These are phyloP conservation scores for Synaphobranchus kaupii DNA, from an alignment of 2,797 vertebrate species.

Conservation along the genomic window DNA sequence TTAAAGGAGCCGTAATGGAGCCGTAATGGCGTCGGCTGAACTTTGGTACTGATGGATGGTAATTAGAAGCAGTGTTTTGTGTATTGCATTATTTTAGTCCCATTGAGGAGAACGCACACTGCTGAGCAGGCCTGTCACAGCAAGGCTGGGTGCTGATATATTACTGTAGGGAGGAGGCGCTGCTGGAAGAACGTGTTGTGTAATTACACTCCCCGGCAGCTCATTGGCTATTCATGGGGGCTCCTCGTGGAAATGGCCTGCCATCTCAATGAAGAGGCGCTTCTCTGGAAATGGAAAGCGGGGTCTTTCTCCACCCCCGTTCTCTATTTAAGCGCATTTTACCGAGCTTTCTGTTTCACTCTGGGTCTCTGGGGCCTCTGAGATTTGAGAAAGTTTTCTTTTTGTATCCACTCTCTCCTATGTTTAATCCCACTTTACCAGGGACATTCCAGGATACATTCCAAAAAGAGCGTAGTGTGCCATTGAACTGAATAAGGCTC, in stretches of 20 bases:
- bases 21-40: background rate
- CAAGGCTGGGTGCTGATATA: background rate
- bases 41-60: background rate
- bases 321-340: background rate
- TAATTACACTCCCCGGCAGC: conserved; percentile 2
- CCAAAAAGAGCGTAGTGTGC: conserved; percentile 7
- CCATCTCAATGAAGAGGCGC: conserved; percentile 16
- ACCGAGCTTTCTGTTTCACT: background rate
- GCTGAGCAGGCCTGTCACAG: background rate
- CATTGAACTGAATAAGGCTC: background rate
- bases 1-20: no score
- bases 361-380: background rate
- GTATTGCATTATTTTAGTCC: background rate
- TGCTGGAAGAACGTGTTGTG: background rate
- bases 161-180: background rate
- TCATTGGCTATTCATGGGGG: conserved; percentile 18
- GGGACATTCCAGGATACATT: background rate
- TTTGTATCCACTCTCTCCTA: background rate
- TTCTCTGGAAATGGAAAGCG: background rate
- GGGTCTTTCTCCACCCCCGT: background rate
- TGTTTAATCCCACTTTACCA: background rate
- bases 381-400: conserved; percentile 1
- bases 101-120: background rate
- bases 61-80: background rate
- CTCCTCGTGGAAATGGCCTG: background rate